These are phyloP conservation scores for Trachymyrmex cornetzi DNA, from an alignment of 1,140 invertebrate species.

Conservation along the genomic window DNA sequence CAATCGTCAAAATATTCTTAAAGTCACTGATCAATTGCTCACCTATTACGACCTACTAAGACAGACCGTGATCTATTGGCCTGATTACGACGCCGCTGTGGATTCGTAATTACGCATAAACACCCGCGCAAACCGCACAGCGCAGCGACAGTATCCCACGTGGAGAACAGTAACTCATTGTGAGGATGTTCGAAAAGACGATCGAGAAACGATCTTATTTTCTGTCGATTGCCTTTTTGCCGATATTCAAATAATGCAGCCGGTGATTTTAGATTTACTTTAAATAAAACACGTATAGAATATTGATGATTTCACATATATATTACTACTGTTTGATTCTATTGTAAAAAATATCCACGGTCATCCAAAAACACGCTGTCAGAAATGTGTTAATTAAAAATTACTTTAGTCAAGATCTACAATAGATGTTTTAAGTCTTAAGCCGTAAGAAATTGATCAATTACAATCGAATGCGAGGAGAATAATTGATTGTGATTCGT, in stretches of 20 bases:
- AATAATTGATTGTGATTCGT: too few relatives aligned
- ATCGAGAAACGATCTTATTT: constrained; percentile 8
- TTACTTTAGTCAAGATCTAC: neutral
- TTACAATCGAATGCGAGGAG: too few relatives aligned
- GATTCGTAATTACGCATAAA: constrained; percentile 49
- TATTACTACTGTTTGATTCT: neutral
- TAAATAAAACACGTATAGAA: neutral
- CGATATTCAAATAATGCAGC: neutral
- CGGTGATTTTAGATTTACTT: neutral
- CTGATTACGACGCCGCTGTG: constrained; percentile 44
- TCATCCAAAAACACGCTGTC: neutral
- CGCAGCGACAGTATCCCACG: constrained; percentile 28
- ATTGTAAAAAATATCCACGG: neutral
- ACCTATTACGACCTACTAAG: neutral
- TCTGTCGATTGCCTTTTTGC: neutral
- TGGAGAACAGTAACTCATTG: constrained; percentile 20
- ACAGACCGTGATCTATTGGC: constrained; percentile 67
- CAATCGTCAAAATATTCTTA: neutral
- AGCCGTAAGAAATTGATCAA: too few relatives aligned
- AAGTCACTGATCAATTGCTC: neutral
- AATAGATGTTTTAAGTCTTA: too few relatives aligned
- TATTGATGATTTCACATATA: neutral
- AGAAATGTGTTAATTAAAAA: neutral
- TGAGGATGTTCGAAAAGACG: neutral
- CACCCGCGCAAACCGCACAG: constrained; percentile 12